Base-by-base conservation (phyloP, 2,888 invertebrate genomes). In the Aphidius colemani region DNA sequence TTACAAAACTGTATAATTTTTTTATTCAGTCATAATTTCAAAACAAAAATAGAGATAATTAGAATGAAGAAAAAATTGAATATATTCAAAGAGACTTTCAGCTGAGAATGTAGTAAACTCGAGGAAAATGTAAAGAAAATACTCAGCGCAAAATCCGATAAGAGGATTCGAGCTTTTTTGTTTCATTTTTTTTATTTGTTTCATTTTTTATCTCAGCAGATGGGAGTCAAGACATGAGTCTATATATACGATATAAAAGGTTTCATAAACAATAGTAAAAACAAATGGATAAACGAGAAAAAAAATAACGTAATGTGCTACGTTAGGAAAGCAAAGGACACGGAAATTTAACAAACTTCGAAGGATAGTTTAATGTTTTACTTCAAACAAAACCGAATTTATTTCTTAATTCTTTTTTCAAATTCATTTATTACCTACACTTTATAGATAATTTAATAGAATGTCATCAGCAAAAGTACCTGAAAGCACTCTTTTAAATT, bases 221-320 rank as follows among this genome's bases (percentile, higher is more conserved):
- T 64, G 63, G 63, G 63, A 59, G 66, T 53, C 53, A 58, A 62
- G 67, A 65, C 13, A 69, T 67, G 63, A 65, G 63, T 67, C 0
- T 59, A 67, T 66, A 62, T 67, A 63, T 55, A 63, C 66, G 70
- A 69, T 70, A 30, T 30, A 68, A 68, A 69, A 69, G 69, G 67
- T 65, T 70, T 63, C 59, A 67, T 67, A 70, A 67, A 67, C 63
- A 66, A 6, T 30, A 30, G 55, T 53, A 67, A 64, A 58, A 57
- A 60, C 61, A 65, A 61, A 66, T 63, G 62, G 55, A 41, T 41
- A 58, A 40, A 55, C 46, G 61, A 63, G 57, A 59, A 57, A 53
- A 56, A 61, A 61, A 3, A 30, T 30, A 30, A 30, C 3, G 5
- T 30, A 30, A 30, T 30, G 30, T 30, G 3, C 5, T 30, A 30